These are phyloP conservation scores for Xestia sexstrigata DNA, from an alignment of 2,888 invertebrate species.

Conservation along the genomic window DNA sequence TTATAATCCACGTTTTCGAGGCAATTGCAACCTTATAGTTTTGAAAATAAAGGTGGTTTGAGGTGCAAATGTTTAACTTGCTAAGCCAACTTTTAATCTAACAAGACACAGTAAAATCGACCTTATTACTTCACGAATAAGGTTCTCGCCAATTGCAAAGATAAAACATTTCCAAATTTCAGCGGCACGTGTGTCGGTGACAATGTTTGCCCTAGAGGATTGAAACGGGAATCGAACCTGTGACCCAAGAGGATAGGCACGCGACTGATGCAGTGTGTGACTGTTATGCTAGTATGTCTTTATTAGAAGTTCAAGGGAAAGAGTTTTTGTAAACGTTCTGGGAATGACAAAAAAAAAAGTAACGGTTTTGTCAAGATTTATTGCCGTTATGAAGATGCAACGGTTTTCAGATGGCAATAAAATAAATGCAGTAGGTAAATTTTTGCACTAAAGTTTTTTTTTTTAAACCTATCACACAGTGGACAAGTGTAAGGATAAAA, in stretches of 20 bases:
- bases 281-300: conserved; percentile 56
- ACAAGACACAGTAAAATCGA: neutral
- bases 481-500: no score
- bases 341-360: conserved; percentile 17
- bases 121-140: accelerated
- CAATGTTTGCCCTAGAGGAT: conserved; percentile 67
- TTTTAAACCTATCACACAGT: neutral
- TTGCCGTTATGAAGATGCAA: neutral
- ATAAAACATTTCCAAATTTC: conserved; percentile 1
- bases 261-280: conserved; percentile 59
- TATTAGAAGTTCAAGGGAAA: conserved; percentile 34
- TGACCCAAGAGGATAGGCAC: conserved; percentile 65
- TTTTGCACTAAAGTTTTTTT: no score
- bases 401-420: conserved; percentile 13
- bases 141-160: neutral
- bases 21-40: neutral
- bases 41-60: accelerated
- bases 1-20: neutral
- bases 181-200: conserved; percentile 60
- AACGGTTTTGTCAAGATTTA: conserved; percentile 8
- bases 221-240: conserved; percentile 63
- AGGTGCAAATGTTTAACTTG: neutral
- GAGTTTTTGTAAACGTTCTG: conserved; percentile 36
- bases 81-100: neutral
- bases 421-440: neutral